These are phyloP conservation scores for Polylopha cassiicola DNA, from an alignment of 2,888 invertebrate genomes.

Conservation along the genomic window DNA sequence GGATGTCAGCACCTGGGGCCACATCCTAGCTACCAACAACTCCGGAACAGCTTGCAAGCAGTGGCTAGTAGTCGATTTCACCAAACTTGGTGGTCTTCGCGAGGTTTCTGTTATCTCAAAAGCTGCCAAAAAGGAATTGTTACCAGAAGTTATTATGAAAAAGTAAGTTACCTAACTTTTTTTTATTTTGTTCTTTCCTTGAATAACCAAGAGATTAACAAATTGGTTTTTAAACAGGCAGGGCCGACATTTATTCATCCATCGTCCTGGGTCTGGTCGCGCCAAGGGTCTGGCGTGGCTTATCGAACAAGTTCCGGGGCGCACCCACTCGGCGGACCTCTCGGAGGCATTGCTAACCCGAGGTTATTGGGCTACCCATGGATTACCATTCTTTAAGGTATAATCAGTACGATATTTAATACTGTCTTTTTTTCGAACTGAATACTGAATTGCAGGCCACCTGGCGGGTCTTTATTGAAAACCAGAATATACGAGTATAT, in stretches of 20 bases:
- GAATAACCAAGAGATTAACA: neutral
- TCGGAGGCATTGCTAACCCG: constrained; percentile 79
- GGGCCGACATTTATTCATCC: constrained; percentile 60
- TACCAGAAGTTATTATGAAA: constrained; percentile 51
- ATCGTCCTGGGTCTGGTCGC: constrained; percentile 48
- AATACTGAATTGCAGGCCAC: no score
- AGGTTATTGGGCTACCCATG: constrained; percentile 85
- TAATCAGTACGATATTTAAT: no score
- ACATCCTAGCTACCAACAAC: constrained; percentile 81
- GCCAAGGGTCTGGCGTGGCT: constrained; percentile 79
- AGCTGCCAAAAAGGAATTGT: constrained; percentile 37
- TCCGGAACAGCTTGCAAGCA: constrained; percentile 91
- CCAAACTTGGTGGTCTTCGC: constrained; percentile 64
- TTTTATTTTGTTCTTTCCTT: neutral
- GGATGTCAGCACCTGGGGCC: constrained; percentile 85
- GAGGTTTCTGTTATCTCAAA: constrained; percentile 25
- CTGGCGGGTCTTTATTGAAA: no score
- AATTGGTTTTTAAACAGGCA: constrained; percentile 26
- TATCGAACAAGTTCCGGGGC: constrained; percentile 86
- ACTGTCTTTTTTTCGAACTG: no score
- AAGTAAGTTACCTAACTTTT: constrained; percentile 42
- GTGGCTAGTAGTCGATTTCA: constrained; percentile 89
- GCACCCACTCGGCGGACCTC: constrained; percentile 81
- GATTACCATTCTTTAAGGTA: constrained; percentile 74
- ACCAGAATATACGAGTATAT: no score